Base-by-base conservation (phyloP, 2,888 invertebrate species). In the Dolichomitus sp. region DNA sequence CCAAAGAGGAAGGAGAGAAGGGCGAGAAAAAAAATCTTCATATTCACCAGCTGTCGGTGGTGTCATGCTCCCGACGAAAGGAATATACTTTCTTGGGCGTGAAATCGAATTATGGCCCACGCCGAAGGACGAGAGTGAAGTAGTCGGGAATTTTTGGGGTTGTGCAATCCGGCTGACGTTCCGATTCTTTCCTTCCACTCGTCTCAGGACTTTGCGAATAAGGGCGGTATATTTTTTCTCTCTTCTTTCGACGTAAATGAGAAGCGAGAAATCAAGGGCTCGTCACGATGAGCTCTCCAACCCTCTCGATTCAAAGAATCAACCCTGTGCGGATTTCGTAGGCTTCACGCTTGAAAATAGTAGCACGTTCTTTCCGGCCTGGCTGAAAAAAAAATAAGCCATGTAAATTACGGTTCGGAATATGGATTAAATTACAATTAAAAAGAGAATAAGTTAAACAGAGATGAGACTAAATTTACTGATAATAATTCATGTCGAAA, bases 261-360 rank as follows among this genome's bases (percentile, higher is more conserved):
- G 80, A 80, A 83, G 57, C 76, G 63, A 80, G 70, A 70, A 84
- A 79, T 81, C 81, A 81, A 84, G 81, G 75, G 54, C 77, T 79
- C 74, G 74, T 81, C 77, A 70, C 23, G 70, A 54, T 57, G 76
- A 80, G 76, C 50, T 40, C 72, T 19, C 69, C 57, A 48, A 68
- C 74, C 83, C 75, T 74, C 65, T 45, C 73, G 17, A 83, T 79
- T 68, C 52, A 37, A 66, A 59, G 61, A 72, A 69, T 37, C 48
- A 50, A 73, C 27, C 33, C 37, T 50, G 66, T 52, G 54, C 75
- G 52, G 70, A 77, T 57, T 79, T 80, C 76, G 65, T 72, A 73
- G 78, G 80, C 85, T 85, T 82, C 81, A 75, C 81, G 69, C 85
- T 87, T 88, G 78, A 86, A 88, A 87, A 87, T 84, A 84, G 84